These are phyloP conservation scores for Limenitis camilla DNA, from an alignment of 2,888 invertebrate species.

Conservation along the genomic window DNA sequence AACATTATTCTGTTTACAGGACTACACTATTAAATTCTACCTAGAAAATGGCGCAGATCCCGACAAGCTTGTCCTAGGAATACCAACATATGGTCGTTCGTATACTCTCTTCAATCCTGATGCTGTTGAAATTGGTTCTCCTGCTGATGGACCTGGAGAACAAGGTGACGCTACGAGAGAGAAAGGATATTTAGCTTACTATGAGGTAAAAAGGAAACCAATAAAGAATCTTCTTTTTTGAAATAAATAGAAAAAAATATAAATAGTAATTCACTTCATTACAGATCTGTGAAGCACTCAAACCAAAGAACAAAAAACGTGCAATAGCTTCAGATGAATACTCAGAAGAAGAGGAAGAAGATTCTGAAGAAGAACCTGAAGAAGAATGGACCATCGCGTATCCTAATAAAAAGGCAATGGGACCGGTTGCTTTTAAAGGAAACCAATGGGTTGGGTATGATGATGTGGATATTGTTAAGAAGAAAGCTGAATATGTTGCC, in stretches of 20 bases:
- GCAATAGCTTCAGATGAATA: conserved; percentile 33
- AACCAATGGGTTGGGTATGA: conserved; percentile 97
- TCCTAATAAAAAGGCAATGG: conserved; percentile 87
- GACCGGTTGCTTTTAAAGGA: conserved; percentile 87
- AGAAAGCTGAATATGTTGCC: conserved; percentile 89
- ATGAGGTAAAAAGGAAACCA: conserved; percentile 77
- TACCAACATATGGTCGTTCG: conserved; percentile 92
- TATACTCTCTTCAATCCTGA: conserved; percentile 91
- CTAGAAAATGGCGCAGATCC: conserved; percentile 84
- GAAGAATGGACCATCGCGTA: conserved; percentile 85
- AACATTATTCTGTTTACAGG: conserved; percentile 72
- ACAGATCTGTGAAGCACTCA: conserved; percentile 89
- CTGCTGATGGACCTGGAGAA: conserved; percentile 92
- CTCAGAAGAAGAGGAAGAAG: conserved; percentile 67
- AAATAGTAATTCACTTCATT: not conserved
- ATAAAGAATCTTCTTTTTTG: no score
- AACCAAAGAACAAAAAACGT: conserved; percentile 47
- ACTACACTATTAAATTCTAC: conserved; percentile 89
- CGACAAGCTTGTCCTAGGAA: conserved; percentile 87
- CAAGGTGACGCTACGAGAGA: conserved; percentile 94
- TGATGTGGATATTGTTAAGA: conserved; percentile 86
- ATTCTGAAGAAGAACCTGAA: conserved; percentile 65
- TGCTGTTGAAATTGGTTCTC: conserved; percentile 88
- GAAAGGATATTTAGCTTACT: conserved; percentile 94
- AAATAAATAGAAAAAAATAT: no score